phyloP scores from a whole-genome alignment of 2,888 invertebrate genomes.

The Boloria euphrosyne region DNA sequence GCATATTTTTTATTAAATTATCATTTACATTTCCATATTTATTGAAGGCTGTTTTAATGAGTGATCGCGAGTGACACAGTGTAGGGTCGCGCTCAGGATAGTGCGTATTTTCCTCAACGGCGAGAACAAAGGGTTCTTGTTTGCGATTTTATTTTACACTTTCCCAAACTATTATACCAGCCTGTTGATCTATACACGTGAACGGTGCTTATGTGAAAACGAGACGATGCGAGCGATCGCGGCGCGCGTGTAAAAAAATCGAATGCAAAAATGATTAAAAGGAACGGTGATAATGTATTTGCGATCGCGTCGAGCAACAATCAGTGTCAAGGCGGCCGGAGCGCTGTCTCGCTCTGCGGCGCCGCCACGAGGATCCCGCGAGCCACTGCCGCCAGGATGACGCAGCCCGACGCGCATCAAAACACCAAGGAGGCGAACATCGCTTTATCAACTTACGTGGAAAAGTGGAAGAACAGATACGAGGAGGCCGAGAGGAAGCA shows the following conservation, averaged over 20 bases:
- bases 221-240: constrained; percentile 68
- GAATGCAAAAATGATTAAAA: constrained; percentile 81
- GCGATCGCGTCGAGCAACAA: constrained; percentile 79
- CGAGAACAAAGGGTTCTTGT: constrained; percentile 74
- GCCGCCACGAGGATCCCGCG: constrained; percentile 77
- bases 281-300: constrained; percentile 81
- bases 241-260: constrained; percentile 72
- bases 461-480: constrained; percentile 86
- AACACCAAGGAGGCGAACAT: constrained; percentile 76
- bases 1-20: constrained; percentile 42
- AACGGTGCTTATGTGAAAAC: constrained; percentile 66
- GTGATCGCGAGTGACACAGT: constrained; percentile 63
- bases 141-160: constrained; percentile 61
- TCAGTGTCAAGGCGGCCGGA: constrained; percentile 76
- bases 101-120: constrained; percentile 68
- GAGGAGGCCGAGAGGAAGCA: constrained; percentile 87
- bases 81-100: constrained; percentile 51
- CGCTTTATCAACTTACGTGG: constrained; percentile 76
- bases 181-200: constrained; percentile 75
- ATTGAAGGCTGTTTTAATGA: constrained; percentile 60
- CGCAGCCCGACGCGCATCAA: constrained; percentile 77
- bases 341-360: constrained; percentile 73
- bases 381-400: constrained; percentile 77
- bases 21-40: constrained; percentile 44
- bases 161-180: constrained; percentile 59